Percentiles rank a stretch among this genome's conserved stretches.
Evolutionary conservation across 2,113 vertebrate genomes (phyloP).

Genomic region (Sinocyclocheilus maitianheensis): DNA sequence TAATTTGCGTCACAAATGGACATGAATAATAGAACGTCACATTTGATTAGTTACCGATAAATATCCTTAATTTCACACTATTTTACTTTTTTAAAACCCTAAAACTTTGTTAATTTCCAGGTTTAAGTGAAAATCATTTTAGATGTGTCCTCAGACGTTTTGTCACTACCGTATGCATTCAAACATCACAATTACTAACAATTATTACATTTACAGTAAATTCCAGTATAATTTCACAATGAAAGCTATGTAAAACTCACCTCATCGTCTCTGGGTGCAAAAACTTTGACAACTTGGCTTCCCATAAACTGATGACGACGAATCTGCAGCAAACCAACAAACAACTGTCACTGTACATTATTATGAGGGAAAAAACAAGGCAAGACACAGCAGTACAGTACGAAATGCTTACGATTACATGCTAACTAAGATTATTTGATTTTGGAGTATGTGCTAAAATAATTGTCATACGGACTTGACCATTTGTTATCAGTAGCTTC

Average conservation of each 20-base stretch:
- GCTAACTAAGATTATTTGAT: neutral
- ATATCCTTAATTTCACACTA: neutral
- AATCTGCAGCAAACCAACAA: constrained; percentile 72
- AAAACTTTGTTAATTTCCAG: neutral
- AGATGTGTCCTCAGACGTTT: neutral
- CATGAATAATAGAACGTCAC: neutral
- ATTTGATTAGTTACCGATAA: too few relatives aligned
- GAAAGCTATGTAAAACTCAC: constrained; percentile 68
- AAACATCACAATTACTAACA: neutral
- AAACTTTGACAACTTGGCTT: constrained; percentile 86
- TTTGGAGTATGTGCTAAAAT: neutral
- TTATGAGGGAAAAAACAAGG: neutral
- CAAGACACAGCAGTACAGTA: neutral
- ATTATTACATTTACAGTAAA: neutral
- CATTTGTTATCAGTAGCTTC: neutral
- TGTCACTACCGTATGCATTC: neutral
- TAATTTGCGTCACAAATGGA: neutral
- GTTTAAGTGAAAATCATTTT: neutral
- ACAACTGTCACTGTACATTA: neutral
- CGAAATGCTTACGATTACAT: neutral
- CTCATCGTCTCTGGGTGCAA: constrained; percentile 85
- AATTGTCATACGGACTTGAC: neutral
- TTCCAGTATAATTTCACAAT: neutral
- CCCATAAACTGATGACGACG: constrained; percentile 86
- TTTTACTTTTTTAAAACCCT: neutral